phyloP scores from a whole-genome alignment of 2,888 invertebrate genomes.

The Luffia ferchaultella region DNA sequence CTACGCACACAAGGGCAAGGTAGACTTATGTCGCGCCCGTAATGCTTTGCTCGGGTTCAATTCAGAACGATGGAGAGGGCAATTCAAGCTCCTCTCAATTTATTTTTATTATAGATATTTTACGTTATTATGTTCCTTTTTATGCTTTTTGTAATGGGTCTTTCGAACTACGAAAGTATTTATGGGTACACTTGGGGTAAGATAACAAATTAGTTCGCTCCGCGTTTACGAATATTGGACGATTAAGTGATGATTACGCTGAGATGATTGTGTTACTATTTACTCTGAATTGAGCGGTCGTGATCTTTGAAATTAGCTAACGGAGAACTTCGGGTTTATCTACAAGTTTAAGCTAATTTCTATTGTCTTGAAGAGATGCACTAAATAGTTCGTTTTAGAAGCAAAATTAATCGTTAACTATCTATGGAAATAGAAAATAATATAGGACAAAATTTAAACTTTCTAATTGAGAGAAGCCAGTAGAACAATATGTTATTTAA shows the following conservation, averaged over 20 bases:
- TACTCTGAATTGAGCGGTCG: too few species aligned
- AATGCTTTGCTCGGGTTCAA: constrained; percentile 7
- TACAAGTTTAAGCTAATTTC: too few species aligned
- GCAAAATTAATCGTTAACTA: too few species aligned
- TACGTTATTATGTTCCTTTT: constrained; percentile 8
- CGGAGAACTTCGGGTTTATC: too few species aligned
- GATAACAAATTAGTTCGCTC: not conserved
- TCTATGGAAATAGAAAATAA: too few species aligned
- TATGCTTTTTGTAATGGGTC: constrained; percentile 8
- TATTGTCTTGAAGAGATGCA: too few species aligned
- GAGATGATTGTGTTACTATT: not conserved
- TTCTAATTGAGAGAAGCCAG: too few species aligned
- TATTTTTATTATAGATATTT: constrained; percentile 9
- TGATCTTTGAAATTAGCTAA: too few species aligned
- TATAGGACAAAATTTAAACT: too few species aligned
- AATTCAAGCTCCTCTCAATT: constrained; percentile 9
- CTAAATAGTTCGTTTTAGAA: too few species aligned
- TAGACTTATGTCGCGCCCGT: constrained; percentile 6
- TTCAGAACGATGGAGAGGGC: constrained; percentile 8
- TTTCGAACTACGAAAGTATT: constrained; percentile 8
- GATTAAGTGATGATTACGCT: not conserved
- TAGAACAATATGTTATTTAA: too few species aligned
- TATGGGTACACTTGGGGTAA: constrained; percentile 4
- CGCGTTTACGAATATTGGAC: not conserved
- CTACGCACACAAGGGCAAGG: constrained; percentile 3